Evolutionary conservation across 2,113 vertebrate species (phyloP), one percentile per base, ranked within the genome.

Genomic region (Cnemophilus loriae): DNA sequence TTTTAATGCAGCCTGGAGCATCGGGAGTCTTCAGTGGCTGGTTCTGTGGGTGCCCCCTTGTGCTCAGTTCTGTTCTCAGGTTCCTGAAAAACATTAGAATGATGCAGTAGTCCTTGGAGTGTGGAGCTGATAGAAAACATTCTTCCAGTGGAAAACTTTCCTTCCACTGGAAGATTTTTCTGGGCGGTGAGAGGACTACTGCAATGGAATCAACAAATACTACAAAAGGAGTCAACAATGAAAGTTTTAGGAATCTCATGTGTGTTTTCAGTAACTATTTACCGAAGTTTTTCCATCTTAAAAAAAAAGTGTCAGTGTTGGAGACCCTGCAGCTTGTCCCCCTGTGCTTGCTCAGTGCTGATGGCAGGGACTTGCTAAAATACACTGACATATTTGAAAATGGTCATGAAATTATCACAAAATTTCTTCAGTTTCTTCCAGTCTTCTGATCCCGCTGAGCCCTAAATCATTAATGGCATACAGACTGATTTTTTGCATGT

Each of bases 281-380:
- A 27, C 8, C 68, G 57, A 76, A 94, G 39, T 0, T 0, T 55
- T 90, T 86, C 42, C 17, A 10, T 78, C 22, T 50, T 4, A 23
- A 39, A 22, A 49, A 7, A 19, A 18, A 32, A 35, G 5, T 13
- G 13, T 30, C 39, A 9, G 10, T 41, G 3, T 64, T 77, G 64
- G 28, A 65, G 41, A 12, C n/a, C 39, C 55, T 67, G 73, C 55
- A 91, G 17, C 41, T 5, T 18, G 16, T 84, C 11, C 11, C 24
- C 5, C 57, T 4, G 0, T 65, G n/a, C 2, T 6, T 74, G 46
- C 74, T 78, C 20, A 53, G 46, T 1, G 0, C 37, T 78, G 33
- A 37, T 30, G 30, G 15, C 63, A 37, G 7, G 27, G 33, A 39
- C 39, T 41, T 89, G 73, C 13, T 89, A 16, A 49, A 74, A 46